phyloP scores from a whole-genome alignment of 2,113 vertebrate genomes.

The Semnornis frantzii region DNA sequence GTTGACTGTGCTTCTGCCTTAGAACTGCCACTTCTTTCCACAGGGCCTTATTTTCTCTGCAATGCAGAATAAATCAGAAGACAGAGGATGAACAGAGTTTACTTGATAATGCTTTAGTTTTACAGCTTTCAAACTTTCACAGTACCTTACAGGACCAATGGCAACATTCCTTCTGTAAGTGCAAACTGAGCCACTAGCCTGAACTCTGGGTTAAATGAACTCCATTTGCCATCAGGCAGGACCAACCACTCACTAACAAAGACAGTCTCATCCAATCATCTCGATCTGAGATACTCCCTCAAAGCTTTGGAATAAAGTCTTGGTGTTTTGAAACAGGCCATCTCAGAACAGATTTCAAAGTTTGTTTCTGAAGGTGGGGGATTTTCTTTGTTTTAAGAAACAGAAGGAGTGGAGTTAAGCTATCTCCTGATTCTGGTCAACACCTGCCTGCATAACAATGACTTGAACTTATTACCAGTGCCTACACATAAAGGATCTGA shows the following conservation, averaged over 20 bases:
- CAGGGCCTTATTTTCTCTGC: slow-evolving; percentile 72
- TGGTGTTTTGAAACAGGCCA: neutral
- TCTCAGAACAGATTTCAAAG: neutral
- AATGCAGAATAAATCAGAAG: slow-evolving; percentile 64
- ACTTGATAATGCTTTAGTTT: slow-evolving; percentile 42
- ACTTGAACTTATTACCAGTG: neutral
- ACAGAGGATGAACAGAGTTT: slow-evolving; percentile 58
- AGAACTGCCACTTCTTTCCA: slow-evolving; percentile 73
- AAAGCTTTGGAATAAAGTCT: neutral
- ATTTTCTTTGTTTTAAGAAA: neutral
- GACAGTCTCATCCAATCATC: neutral
- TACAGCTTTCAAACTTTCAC: slow-evolving; percentile 48
- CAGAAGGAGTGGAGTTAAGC: neutral
- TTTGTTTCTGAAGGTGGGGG: neutral
- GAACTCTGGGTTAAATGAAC: neutral
- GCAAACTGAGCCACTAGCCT: neutral
- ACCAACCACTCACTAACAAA: neutral
- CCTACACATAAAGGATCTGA: neutral
- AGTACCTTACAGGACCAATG: slow-evolving; percentile 37
- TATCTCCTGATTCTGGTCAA: neutral
- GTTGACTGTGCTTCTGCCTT: slow-evolving; percentile 73
- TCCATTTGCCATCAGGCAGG: neutral
- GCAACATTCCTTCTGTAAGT: neutral
- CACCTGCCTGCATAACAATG: neutral
- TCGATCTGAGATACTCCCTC: neutral